A percentile compares a stretch with the other conserved stretches of the same genome.
Evolutionary conservation across 2,888 invertebrate species (phyloP).

Genomic region (Itoplectis maculator): DNA sequence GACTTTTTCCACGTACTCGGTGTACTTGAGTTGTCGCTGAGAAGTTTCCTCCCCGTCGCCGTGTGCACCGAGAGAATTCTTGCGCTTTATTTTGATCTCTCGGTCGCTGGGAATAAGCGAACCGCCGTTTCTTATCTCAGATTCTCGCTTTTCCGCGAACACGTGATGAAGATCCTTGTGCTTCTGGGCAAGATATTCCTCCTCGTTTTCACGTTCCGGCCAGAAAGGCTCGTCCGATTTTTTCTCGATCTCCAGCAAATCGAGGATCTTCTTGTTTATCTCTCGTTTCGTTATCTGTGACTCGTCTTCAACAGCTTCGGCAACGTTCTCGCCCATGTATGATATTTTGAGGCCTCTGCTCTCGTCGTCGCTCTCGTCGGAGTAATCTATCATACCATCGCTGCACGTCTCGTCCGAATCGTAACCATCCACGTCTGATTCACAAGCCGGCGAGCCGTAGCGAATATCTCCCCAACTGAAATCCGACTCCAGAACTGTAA

Average conservation of each 20-base stretch:
- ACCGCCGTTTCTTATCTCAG: slow-evolving; percentile 82
- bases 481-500: slow-evolving; percentile 78
- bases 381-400: slow-evolving; percentile 83
- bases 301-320: slow-evolving; percentile 91
- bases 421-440: slow-evolving; percentile 85
- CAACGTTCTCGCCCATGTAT: slow-evolving; percentile 93
- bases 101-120: slow-evolving; percentile 76
- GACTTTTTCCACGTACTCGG: slow-evolving; percentile 76
- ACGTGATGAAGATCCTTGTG: slow-evolving; percentile 81
- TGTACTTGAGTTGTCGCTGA: slow-evolving; percentile 64
- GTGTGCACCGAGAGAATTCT: slow-evolving; percentile 70
- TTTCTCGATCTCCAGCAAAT: slow-evolving; percentile 78
- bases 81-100: slow-evolving; percentile 78
- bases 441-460: slow-evolving; percentile 86
- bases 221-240: slow-evolving; percentile 76
- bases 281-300: slow-evolving; percentile 79
- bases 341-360: slow-evolving; percentile 90
- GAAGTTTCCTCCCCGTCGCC: slow-evolving; percentile 72
- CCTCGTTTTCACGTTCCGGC: slow-evolving; percentile 74
- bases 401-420: slow-evolving; percentile 85
- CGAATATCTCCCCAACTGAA: slow-evolving; percentile 83
- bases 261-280: slow-evolving; percentile 79
- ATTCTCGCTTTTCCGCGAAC: slow-evolving; percentile 84
- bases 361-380: slow-evolving; percentile 84
- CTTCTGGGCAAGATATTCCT: slow-evolving; percentile 77